Conservation (phyloP, 2,888 invertebrate species). For the Cheilosia variabilis region DNA sequence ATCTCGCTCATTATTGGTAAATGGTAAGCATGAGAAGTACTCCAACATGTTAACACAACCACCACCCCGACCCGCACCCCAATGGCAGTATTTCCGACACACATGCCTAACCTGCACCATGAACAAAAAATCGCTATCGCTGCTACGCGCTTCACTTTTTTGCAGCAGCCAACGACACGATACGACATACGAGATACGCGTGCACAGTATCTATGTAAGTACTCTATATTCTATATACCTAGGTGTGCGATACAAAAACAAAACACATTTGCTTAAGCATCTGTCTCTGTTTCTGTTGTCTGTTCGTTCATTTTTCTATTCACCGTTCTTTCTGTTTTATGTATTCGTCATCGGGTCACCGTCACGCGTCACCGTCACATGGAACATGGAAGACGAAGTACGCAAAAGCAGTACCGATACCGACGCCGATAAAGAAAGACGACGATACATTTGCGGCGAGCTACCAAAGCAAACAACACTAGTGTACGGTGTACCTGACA, state of each 20-base stretch:
- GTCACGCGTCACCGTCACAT: not conserved
- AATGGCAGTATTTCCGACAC: no score
- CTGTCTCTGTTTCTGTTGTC: not conserved
- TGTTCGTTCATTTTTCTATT: not conserved
- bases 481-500: not conserved
- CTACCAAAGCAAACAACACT: not conserved
- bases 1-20: no score
- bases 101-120: no score
- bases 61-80: no score
- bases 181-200: no score
- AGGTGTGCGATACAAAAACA: not conserved
- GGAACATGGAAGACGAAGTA: not conserved
- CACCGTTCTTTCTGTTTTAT: not conserved
- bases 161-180: no score
- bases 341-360: not conserved
- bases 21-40: no score
- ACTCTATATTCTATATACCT: no score
- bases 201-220: no score
- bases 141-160: no score
- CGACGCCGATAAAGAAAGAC: constrained; percentile 43
- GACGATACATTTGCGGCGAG: constrained; percentile 5
- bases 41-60: no score
- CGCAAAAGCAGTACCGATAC: constrained; percentile 51
- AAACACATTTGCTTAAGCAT: not conserved
- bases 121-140: no score